phyloP scores from a whole-genome alignment of 2,888 invertebrate genomes.

The Falcaria lacertinaria region DNA sequence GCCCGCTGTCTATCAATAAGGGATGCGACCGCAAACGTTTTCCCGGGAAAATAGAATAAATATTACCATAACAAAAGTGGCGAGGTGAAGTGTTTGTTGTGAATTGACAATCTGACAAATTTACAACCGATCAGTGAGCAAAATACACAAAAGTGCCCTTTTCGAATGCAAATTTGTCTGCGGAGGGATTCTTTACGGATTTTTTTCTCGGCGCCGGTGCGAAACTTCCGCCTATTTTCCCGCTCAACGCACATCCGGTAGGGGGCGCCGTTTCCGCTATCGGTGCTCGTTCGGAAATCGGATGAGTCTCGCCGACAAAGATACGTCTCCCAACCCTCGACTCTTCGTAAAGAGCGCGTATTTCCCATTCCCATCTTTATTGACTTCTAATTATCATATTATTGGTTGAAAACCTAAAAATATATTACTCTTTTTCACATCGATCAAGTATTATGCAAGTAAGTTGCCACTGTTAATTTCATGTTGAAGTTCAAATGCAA shows the following conservation, averaged over 20 bases:
- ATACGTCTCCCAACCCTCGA: constrained; percentile 52
- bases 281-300: constrained; percentile 66
- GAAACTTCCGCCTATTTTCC: constrained; percentile 78
- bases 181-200: constrained; percentile 56
- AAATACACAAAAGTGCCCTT: constrained; percentile 69
- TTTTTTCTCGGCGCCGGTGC: constrained; percentile 52
- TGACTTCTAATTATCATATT: constrained; percentile 44
- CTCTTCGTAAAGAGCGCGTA: constrained; percentile 49
- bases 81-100: constrained; percentile 53
- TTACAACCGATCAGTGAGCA: constrained; percentile 67
- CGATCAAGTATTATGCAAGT: no score
- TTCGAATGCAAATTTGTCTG: constrained; percentile 74
- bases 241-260: constrained; percentile 71
- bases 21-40: constrained; percentile 9
- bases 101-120: constrained; percentile 77
- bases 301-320: constrained; percentile 52
- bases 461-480: no score
- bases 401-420: constrained; percentile 4
- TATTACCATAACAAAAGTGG: constrained; percentile 76
- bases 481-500: no score
- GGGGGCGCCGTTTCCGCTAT: constrained; percentile 61
- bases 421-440: neutral
- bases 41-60: constrained; percentile 37
- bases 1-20: no score
- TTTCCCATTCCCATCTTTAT: constrained; percentile 63